phyloP scores from a whole-genome alignment of 1,140 invertebrate genomes.

The Formica selysi region DNA sequence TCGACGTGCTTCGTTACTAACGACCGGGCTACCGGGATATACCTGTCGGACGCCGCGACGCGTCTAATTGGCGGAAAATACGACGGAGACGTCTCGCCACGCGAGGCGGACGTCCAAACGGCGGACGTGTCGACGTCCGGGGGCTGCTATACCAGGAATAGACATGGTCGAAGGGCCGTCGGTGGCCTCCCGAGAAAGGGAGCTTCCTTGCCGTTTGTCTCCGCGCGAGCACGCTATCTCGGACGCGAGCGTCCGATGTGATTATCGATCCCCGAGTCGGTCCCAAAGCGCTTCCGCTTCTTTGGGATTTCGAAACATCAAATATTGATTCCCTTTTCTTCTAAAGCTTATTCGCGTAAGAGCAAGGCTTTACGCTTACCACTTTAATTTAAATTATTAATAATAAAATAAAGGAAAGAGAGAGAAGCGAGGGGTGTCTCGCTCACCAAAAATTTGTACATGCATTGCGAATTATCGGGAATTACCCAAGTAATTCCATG shows the following conservation, averaged over 20 bases:
- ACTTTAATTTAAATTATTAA: neutral
- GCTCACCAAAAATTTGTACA: no score
- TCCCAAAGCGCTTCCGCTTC: neutral
- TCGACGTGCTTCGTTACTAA: conserved; percentile 70
- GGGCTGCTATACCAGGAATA: conserved; percentile 64
- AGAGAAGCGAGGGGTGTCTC: no score
- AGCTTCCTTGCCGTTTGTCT: conserved; percentile 12
- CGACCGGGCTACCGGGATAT: conserved; percentile 70
- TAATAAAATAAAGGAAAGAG: neutral
- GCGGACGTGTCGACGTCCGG: conserved; percentile 58
- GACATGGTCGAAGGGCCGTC: conserved; percentile 25
- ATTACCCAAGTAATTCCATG: no score
- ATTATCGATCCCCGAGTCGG: conserved; percentile 43
- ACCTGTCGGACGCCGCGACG: conserved; percentile 75
- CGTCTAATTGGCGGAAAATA: conserved; percentile 82
- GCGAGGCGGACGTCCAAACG: conserved; percentile 72
- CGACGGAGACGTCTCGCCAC: conserved; percentile 70
- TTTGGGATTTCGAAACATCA: neutral
- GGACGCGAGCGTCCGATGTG: conserved; percentile 6
- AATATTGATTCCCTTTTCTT: neutral
- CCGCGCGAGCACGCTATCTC: conserved; percentile 2
- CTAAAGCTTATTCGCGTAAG: neutral
- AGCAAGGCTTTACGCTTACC: neutral
- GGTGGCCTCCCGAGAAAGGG: conserved; percentile 9
- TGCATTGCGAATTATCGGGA: no score